A percentile compares a stretch with the other conserved stretches of the same genome.
These are phyloP conservation scores for Aphidius colemani DNA, from an alignment of 2,888 invertebrate species.

Conservation along the genomic window DNA sequence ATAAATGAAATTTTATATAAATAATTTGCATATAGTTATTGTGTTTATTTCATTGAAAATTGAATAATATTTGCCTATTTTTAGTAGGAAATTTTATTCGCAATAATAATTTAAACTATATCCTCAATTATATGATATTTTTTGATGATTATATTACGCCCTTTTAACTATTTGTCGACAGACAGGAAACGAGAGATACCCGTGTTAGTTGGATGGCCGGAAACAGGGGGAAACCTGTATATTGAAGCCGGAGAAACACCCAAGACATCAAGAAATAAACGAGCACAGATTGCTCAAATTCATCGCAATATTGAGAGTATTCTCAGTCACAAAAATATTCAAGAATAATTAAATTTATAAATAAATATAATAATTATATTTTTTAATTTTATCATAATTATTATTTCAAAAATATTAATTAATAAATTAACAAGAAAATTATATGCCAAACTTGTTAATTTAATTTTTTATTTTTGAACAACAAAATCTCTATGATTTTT, in stretches of 20 bases:
- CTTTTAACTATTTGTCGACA: constrained; percentile 29
- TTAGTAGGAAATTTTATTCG: neutral
- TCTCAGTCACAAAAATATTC: constrained; percentile 43
- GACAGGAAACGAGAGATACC: constrained; percentile 52
- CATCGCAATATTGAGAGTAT: constrained; percentile 54
- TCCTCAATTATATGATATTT: neutral
- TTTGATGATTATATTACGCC: too few species aligned
- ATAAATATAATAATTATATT: neutral
- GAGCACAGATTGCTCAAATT: constrained; percentile 48
- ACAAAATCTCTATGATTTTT: too few species aligned
- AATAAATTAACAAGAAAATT: neutral
- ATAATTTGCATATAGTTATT: too few species aligned
- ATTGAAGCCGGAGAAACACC: constrained; percentile 49
- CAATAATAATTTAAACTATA: constrained; percentile 1
- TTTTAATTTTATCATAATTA: constrained; percentile 38
- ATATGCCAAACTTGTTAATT: constrained; percentile 12
- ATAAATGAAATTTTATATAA: too few species aligned
- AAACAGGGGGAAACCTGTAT: constrained; percentile 51
- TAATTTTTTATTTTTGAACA: neutral
- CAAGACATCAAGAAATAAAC: constrained; percentile 37
- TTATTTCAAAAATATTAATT: constrained; percentile 41
- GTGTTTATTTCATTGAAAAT: too few species aligned
- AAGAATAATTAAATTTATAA: constrained; percentile 14
- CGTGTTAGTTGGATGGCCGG: constrained; percentile 49
- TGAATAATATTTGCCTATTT: too few species aligned